Base-by-base conservation (phyloP, 2,888 invertebrate species). In the Epistrophe grossulariae region DNA sequence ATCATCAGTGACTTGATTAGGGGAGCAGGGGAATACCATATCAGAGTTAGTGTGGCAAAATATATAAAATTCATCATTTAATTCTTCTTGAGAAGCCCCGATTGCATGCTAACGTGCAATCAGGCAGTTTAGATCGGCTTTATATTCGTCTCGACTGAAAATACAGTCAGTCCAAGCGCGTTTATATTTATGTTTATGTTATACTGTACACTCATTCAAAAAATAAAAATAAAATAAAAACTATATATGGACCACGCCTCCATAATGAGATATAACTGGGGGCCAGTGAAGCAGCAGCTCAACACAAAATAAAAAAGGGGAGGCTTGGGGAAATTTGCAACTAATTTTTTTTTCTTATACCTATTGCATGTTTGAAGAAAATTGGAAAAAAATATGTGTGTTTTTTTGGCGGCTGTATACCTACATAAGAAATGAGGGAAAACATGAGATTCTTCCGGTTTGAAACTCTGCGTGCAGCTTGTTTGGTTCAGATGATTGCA, bases 211-310 rank as follows among this genome's bases (percentile, higher is more conserved):
- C 31, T 57, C 60, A 60, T 19, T 40, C 62, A 15, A 4, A 43
- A 43, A 35, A 9, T 24, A 8, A 40, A 76, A 40, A 79, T 72
- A 78, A 28, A 64, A 45, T n/a, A 35, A 28, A 71, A 79, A 87
- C 76, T 76, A 72, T 83, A 72, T 83, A 66, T 72, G 83, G 35
- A 17, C 85, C 83, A 87, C 87, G 87, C 87, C 87, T 66, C 72
- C 66, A 60, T 79, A 87, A 87, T 87, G 79, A 79, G 87, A 83
- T 83, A 87, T 76, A 72, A 55, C 83, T 62, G 70, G 52, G 73
- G 28, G 19, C 7, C 38, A 15, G 19, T 35, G 7, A 17, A 19
- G 7, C 15, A 55, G 28, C 38, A 13, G 8, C 9, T 4, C n/a
- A n/a, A 15, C 1, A 31, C 17, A 24, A 15, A 48, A 28, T 10